Evolutionary conservation across 92 coral and sea anemone species (phyloP).

Genomic region (Ricordea florida): DNA sequence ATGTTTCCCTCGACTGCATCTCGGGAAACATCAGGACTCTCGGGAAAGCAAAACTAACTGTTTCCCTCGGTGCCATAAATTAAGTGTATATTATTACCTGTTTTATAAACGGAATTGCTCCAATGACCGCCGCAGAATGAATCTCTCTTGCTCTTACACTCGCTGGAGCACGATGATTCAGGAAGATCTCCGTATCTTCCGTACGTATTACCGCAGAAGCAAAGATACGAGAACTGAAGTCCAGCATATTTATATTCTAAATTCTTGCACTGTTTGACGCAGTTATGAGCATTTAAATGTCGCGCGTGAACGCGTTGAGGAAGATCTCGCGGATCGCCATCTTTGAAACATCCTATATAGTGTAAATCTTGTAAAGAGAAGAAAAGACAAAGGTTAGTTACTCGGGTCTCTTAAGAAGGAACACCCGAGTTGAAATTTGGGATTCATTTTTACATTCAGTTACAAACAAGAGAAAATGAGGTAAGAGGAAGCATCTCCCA

Average conservation of each 20-base stretch:
- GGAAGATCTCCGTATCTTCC: slow-evolving; percentile 94
- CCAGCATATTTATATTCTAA: slow-evolving; percentile 90
- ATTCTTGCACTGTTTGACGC: slow-evolving; percentile 82
- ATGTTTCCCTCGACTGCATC: too few relatives aligned
- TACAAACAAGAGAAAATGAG: neutral
- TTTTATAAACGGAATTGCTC: slow-evolving; percentile 87
- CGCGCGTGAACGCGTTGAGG: slow-evolving; percentile 88
- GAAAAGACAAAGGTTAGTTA: neutral
- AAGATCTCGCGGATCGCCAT: slow-evolving; percentile 94
- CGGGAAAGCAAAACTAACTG: too few relatives aligned
- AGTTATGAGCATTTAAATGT: slow-evolving; percentile 62
- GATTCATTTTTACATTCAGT: neutral
- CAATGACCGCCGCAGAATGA: slow-evolving; percentile 96
- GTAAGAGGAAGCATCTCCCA: too few relatives aligned
- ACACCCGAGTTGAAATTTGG: too few relatives aligned
- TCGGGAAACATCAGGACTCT: too few relatives aligned
- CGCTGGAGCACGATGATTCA: slow-evolving; percentile 76
- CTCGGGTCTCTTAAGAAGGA: too few relatives aligned
- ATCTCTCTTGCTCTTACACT: slow-evolving; percentile 68
- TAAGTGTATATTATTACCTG: slow-evolving; percentile 77
- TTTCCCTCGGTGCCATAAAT: too few relatives aligned
- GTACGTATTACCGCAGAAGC: slow-evolving; percentile 89
- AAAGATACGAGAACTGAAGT: slow-evolving; percentile 91
- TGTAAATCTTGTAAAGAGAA: slow-evolving; percentile 10
- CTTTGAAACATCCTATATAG: slow-evolving; percentile 93